Base-by-base conservation (phyloP, 2,113 vertebrate genomes). In the Sander lucioperca region DNA sequence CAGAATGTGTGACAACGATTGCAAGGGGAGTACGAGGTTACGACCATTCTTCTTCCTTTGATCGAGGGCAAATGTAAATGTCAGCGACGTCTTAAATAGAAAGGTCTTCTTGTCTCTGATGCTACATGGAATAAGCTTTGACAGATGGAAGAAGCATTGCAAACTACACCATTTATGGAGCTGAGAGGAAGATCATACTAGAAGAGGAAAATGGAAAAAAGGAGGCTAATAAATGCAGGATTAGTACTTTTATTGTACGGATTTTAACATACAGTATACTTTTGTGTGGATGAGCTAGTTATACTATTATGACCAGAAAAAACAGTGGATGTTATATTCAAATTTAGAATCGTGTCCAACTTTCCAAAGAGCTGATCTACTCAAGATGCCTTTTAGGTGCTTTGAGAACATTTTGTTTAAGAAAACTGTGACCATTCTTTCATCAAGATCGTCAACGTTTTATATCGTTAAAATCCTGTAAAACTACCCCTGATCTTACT, bases 21-120 rank as follows among this genome's bases (percentile, higher is more conserved):
- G 82, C 80, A 76, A 83, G 69, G 79, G 76, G 70, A 83, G 56
- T 47, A 23, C 50, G 14, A 83, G 90, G 91, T 92, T 90, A 74
- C 69, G 83, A 88, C 91, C 89, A 68, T 89, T 89, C 80, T 83
- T 91, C 86, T 86, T 86, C 89, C 84, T 88, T 88, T 94, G 92
- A 95, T 93, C 90, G 93, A 93, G 91, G 93, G 91, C 94, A 93
- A 95, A 94, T 94, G 88, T 93, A 95, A 96, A 95, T 95, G 94
- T 93, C 94, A 95, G 85, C 63, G 4, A 80, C 69, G 92, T 94
- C 93, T 89, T 83, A 87, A 83, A 79, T 68, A 71, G 89, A 93
- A 94, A 93, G 87, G 89, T 91, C 89, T 82, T 65, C 67, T 71
- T 53, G 81, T 87, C 75, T 64, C 84, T 79, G 83, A 90, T 84